A percentile compares a stretch with the other conserved stretches of the same genome.
phyloP scores from a whole-genome alignment of 2,113 vertebrate genomes.

The Hydrochoerus hydrochaeris region DNA sequence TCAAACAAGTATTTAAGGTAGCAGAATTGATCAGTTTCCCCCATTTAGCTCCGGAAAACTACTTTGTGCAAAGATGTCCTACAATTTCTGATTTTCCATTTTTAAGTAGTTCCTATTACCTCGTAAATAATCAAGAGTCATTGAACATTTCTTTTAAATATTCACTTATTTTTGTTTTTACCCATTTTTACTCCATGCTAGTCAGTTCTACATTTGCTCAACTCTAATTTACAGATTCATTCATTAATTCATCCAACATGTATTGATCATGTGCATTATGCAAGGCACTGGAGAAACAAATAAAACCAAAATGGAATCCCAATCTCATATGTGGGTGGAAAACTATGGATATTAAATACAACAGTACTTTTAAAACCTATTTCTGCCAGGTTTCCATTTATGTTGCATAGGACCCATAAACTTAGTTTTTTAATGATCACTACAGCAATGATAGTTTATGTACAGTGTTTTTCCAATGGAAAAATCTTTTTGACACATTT shows the following conservation, averaged over 20 bases:
- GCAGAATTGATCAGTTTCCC: constrained; percentile 34
- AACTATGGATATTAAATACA: background rate
- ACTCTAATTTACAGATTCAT: constrained; percentile 12
- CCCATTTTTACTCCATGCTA: constrained; percentile 15
- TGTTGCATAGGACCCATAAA: background rate
- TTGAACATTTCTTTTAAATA: constrained; percentile 5
- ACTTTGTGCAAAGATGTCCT: background rate
- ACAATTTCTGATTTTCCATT: background rate
- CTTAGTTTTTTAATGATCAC: constrained; percentile 3
- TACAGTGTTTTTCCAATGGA: constrained; percentile 37
- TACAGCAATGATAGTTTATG: background rate
- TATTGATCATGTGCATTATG: background rate
- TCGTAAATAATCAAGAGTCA: constrained; percentile 14
- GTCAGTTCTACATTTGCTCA: constrained; percentile 44
- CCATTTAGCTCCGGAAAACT: constrained; percentile 27
- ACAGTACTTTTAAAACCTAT: background rate
- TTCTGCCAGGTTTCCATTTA: constrained; percentile 44
- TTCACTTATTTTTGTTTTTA: constrained; percentile 5
- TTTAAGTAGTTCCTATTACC: constrained; percentile 27
- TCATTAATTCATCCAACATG: constrained; percentile 34
- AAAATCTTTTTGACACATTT: background rate
- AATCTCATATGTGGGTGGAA: background rate
- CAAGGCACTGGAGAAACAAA: constrained; percentile 61
- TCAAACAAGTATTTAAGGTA: background rate
- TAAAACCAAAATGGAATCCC: background rate